Evolutionary conservation across 2,113 vertebrate genomes (phyloP).

Genomic region (Caranx ignobilis): DNA sequence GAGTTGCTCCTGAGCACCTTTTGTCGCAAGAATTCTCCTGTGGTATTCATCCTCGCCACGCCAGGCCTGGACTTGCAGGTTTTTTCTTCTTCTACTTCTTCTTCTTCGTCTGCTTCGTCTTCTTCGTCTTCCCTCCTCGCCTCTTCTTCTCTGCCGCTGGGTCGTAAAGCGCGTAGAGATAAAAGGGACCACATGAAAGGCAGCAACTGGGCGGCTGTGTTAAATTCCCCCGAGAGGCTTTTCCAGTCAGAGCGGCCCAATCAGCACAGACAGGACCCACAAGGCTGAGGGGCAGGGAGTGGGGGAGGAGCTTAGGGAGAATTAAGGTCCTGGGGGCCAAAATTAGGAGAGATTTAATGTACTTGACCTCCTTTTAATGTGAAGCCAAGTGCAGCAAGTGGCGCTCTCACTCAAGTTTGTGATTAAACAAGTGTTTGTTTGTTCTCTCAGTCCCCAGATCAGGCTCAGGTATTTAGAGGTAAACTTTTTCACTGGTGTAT

Average conservation of each 20-base stretch:
- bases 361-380: conserved; percentile 49
- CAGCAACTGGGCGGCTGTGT: conserved; percentile 72
- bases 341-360: conserved; percentile 61
- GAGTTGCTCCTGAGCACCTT: conserved; percentile 61
- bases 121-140: conserved; percentile 9
- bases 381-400: neutral
- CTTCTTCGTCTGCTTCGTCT: neutral
- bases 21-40: conserved; percentile 78
- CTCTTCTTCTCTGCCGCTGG: conserved; percentile 65
- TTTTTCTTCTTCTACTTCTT: neutral
- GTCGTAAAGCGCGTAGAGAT: conserved; percentile 80
- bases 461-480: neutral
- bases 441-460: neutral
- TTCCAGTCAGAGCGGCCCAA: conserved; percentile 77
- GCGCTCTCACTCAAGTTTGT: neutral
- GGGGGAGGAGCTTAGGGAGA: conserved; percentile 62
- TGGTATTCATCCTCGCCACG: conserved; percentile 71
- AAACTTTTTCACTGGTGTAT: neutral
- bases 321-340: conserved; percentile 58
- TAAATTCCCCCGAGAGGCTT: conserved; percentile 82
- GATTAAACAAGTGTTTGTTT: neutral
- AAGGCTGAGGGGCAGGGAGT: conserved; percentile 72
- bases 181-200: conserved; percentile 85
- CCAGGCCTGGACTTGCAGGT: conserved; percentile 80
- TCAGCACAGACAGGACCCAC: conserved; percentile 73